These are phyloP conservation scores for Corydoras sp. DNA, from an alignment of 2,113 vertebrate species.

Conservation along the genomic window DNA sequence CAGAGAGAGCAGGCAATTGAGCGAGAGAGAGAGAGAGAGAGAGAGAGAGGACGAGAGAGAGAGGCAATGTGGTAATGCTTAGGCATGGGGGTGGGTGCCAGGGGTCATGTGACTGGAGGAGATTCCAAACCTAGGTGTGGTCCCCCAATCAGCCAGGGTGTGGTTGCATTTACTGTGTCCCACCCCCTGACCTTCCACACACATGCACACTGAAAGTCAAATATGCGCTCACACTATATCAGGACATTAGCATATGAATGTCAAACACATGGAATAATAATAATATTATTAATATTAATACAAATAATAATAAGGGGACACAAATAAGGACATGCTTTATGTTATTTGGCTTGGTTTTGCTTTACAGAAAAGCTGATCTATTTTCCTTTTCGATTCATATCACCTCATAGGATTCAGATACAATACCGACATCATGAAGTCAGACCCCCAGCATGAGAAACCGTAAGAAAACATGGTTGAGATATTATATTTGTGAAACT, in stretches of 20 bases:
- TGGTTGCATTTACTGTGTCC: slow-evolving; percentile 51
- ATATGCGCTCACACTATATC: slow-evolving; percentile 12
- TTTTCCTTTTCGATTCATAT: no score
- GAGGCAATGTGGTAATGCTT: slow-evolving; percentile 42
- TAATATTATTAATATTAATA: no score
- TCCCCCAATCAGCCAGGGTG: slow-evolving; percentile 64
- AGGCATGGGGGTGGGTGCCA: slow-evolving; percentile 34
- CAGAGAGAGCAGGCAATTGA: slow-evolving; percentile 15
- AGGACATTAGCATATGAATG: slow-evolving; percentile 5
- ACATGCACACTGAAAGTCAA: slow-evolving; percentile 8
- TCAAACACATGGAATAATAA: slow-evolving; percentile 21
- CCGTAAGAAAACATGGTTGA: no score
- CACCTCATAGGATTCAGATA: no score
- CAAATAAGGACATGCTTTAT: no score
- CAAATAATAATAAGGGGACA: no score
- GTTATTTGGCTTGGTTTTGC: no score
- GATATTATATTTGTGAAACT: no score
- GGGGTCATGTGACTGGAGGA: slow-evolving; percentile 55
- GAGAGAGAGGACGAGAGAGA: slow-evolving; percentile 24
- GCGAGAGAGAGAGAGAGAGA: slow-evolving; percentile 20
- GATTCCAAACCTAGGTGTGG: slow-evolving; percentile 70
- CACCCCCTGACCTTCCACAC: slow-evolving; percentile 27
- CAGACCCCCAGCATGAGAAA: no score
- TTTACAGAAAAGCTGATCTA: no score
- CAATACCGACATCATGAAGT: no score